Evolutionary conservation across 2,888 invertebrate species (phyloP).

Genomic region (Pollenia griseotomentosa): DNA sequence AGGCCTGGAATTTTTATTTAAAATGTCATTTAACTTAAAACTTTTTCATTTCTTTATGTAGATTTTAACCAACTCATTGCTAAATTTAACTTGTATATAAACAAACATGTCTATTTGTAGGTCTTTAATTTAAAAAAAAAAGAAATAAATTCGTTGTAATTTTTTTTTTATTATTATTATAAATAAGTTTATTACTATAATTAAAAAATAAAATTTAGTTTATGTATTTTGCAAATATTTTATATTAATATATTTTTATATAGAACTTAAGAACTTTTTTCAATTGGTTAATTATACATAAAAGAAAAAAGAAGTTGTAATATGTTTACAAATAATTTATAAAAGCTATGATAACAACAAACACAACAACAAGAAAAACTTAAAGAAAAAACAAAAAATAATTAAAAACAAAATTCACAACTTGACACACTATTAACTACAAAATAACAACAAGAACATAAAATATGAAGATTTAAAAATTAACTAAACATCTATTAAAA

Average conservation of each 20-base stretch:
- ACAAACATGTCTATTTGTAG: slow-evolving; percentile 61
- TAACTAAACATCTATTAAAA: slow-evolving; percentile 66
- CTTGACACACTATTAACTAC: slow-evolving; percentile 67
- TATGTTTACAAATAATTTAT: slow-evolving; percentile 68
- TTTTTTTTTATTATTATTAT: slow-evolving; percentile 49
- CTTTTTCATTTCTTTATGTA: slow-evolving; percentile 16
- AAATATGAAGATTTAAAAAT: slow-evolving; percentile 61
- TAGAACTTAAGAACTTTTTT: slow-evolving; percentile 68
- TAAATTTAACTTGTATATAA: slow-evolving; percentile 66
- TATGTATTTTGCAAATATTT: slow-evolving; percentile 67
- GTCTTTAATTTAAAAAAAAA: slow-evolving; percentile 57
- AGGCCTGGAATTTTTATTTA: slow-evolving; percentile 53
- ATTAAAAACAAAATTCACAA: slow-evolving; percentile 62
- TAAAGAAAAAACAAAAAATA: slow-evolving; percentile 31
- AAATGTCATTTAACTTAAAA: slow-evolving; percentile 26
- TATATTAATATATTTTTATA: slow-evolving; percentile 68
- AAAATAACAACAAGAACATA: slow-evolving; percentile 46
- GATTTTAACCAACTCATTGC: slow-evolving; percentile 30
- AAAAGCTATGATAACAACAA: slow-evolving; percentile 68
- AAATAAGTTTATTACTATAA: slow-evolving; percentile 57
- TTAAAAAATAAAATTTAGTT: slow-evolving; percentile 46
- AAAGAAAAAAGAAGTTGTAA: slow-evolving; percentile 61
- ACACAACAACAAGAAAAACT: slow-evolving; percentile 26
- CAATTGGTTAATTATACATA: slow-evolving; percentile 53
- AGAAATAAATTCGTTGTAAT: slow-evolving; percentile 65